Evolutionary conservation across 1,140 invertebrate species (phyloP), one percentile per base, ranked within the genome.

Genomic region (Microplitis mediator): DNA sequence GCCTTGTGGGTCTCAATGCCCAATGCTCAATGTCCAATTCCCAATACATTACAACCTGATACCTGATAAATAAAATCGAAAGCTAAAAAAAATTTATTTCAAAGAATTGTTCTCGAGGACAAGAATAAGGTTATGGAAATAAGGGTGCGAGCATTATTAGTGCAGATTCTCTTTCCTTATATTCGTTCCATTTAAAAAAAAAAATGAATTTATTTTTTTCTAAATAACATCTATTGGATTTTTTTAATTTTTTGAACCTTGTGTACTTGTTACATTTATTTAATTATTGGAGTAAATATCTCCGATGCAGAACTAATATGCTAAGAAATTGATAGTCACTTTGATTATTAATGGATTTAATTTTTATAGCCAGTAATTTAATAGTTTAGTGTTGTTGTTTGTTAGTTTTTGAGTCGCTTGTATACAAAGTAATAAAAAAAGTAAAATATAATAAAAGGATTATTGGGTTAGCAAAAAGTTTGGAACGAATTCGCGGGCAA

Each of bases 401-500:
- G 39, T 45, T 45, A 6, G 39, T 45, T 45, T 45, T 45, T 45
- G 11, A 45, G 39, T 45, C 39, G 39, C 39, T 45, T 2, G 1
- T 23, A 8, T 23, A 61, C 9, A 61, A 61, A 61, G 31, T 32
- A 14, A n/a, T 56, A 56, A 56, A 56, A 16, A 56, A 56, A n/a
- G n/a, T n/a, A n/a, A 2, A 16, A 56, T 13, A 56, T 56, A 23
- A 56, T 56, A 16, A 23, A 23, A n/a, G 9, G 23, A 34, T 9
- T 14, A 34, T 64, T 32, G 54, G 50, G 56, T 9, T 51, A 13
- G 45, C 51, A 67, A 67, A 67, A 45, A 62, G 5, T 8, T 35
- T 9, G 63, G 13, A 74, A 81, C 84, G 70, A 82, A 85, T 83
- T 63, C 71, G 67, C 81, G 75, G 62, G 79, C 76, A 85, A 85